phyloP scores from a whole-genome alignment of 2,888 invertebrate genomes.

The Deroplatys truncata region DNA sequence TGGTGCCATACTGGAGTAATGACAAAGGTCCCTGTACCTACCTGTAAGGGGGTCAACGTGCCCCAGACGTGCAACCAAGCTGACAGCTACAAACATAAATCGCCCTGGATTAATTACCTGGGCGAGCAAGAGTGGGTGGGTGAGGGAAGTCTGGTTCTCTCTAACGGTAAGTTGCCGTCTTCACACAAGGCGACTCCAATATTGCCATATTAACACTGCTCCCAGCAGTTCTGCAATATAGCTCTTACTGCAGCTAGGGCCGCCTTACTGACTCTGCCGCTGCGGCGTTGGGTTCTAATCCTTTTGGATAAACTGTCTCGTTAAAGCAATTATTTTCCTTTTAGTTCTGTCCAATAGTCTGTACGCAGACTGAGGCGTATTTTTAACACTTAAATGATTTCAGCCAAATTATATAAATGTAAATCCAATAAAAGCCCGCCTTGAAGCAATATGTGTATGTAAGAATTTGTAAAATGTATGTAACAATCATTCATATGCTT shows the following conservation, averaged over 20 bases:
- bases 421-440: no score
- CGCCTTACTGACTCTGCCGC: no score
- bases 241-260: neutral
- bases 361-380: no score
- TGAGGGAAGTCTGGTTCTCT: neutral
- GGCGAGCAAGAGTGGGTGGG: neutral
- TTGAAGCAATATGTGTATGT: no score
- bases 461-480: no score
- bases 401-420: no score
- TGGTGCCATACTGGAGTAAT: neutral
- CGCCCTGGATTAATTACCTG: constrained; percentile 2
- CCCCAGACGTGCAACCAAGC: neutral
- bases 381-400: no score
- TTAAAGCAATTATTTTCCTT: no score
- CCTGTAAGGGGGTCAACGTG: neutral
- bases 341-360: no score
- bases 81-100: constrained; percentile 10
- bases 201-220: neutral
- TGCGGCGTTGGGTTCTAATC: no score
- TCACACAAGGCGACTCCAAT: neutral
- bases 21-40: neutral
- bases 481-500: no score
- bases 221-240: neutral
- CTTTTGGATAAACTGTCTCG: no score
- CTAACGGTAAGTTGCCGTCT: neutral